These are phyloP conservation scores for Ylistrum balloti DNA, from an alignment of 1,140 invertebrate species.

Conservation along the genomic window DNA sequence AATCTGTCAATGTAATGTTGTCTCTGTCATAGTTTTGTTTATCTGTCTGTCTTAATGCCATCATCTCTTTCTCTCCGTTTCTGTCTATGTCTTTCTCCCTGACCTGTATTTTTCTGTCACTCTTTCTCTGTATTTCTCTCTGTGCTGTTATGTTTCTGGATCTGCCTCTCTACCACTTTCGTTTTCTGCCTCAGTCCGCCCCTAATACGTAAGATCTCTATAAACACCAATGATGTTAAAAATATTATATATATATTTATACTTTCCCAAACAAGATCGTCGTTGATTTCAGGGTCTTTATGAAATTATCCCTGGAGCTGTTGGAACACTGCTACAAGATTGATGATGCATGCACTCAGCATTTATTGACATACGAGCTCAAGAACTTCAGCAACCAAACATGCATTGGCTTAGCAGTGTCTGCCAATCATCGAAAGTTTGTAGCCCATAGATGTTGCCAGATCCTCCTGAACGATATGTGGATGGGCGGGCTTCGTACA, in stretches of 20 bases:
- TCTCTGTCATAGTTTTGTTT: too few species aligned
- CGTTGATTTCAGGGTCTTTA: slow-evolving; percentile 82
- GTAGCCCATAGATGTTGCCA: slow-evolving; percentile 98
- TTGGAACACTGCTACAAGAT: slow-evolving; percentile 97
- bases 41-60: too few species aligned
- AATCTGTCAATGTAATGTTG: too few species aligned
- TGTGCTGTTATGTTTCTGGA: too few species aligned
- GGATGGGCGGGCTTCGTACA: slow-evolving; percentile 98
- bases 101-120: too few species aligned
- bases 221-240: background rate
- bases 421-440: slow-evolving; percentile 95
- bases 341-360: slow-evolving; percentile 96
- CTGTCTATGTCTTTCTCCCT: too few species aligned
- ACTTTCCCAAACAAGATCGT: background rate
- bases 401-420: slow-evolving; percentile 95
- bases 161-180: too few species aligned
- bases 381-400: slow-evolving; percentile 98
- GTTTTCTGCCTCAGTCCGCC: too few species aligned
- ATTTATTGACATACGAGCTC: slow-evolving; percentile 96
- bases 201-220: too few species aligned
- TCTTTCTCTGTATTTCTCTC: too few species aligned
- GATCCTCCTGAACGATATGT: slow-evolving; percentile 98
- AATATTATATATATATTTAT: too few species aligned
- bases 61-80: too few species aligned
- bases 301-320: slow-evolving; percentile 90